These are phyloP conservation scores for Ligdia adustata DNA, from an alignment of 2,888 invertebrate species.

Conservation along the genomic window DNA sequence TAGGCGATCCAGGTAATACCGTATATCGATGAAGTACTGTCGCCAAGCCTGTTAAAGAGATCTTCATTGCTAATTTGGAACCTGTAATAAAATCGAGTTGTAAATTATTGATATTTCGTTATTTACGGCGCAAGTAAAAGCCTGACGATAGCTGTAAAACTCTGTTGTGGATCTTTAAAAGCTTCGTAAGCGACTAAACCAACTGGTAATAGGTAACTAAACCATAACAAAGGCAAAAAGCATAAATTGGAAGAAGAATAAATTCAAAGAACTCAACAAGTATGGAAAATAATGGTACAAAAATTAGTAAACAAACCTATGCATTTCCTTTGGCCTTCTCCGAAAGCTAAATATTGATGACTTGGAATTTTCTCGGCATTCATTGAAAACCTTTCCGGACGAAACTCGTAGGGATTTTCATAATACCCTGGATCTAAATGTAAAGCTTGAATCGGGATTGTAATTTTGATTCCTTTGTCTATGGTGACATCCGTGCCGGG, in stretches of 20 bases:
- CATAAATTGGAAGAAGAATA: no score
- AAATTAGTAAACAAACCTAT: slow-evolving; percentile 42
- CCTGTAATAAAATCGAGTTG: slow-evolving; percentile 27
- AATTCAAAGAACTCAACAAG: no score
- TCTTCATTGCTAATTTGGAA: slow-evolving; percentile 19
- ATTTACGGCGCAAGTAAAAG: no score
- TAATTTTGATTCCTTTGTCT: slow-evolving; percentile 42
- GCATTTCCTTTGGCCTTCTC: slow-evolving; percentile 46
- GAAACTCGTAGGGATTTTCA: slow-evolving; percentile 45
- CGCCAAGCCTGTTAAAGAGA: slow-evolving; percentile 26
- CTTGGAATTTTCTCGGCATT: slow-evolving; percentile 27
- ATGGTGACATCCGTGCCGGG: slow-evolving; percentile 42
- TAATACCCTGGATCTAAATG: slow-evolving; percentile 47
- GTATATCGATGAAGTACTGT: slow-evolving; percentile 22
- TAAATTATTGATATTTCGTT: no score
- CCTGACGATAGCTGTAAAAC: no score
- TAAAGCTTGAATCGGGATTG: slow-evolving; percentile 45
- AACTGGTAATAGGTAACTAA: no score
- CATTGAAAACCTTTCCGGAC: slow-evolving; percentile 45
- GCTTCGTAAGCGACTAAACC: no score
- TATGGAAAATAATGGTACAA: no score
- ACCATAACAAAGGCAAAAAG: no score
- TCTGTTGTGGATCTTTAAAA: no score
- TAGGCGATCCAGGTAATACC: slow-evolving; percentile 21
- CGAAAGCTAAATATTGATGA: slow-evolving; percentile 43